phyloP scores from a whole-genome alignment of 2,113 vertebrate genomes.

The Tapirus terrestris region DNA sequence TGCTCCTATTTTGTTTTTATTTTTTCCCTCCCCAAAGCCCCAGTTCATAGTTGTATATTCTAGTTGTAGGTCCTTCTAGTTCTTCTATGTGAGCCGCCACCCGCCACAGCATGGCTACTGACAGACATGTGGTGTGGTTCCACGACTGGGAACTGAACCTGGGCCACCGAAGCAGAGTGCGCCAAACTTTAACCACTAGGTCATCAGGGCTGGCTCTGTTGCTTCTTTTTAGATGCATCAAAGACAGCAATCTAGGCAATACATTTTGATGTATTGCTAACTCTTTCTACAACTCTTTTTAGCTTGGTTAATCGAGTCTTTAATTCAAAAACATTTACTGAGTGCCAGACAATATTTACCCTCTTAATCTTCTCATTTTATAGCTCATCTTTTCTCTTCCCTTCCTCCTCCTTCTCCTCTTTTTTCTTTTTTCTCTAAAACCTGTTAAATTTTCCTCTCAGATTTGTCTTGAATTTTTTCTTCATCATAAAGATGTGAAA shows the following conservation, averaged over 20 bases:
- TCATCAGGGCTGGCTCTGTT: too few species aligned
- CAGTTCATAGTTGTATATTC: too few species aligned
- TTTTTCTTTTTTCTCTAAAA: slow-evolving; percentile 31
- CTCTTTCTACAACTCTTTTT: neutral
- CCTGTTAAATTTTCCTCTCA: slow-evolving; percentile 49
- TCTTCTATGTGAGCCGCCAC: too few species aligned
- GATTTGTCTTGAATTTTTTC: neutral
- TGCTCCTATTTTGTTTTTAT: neutral
- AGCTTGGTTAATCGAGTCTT: neutral
- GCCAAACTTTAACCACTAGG: too few species aligned
- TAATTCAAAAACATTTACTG: neutral
- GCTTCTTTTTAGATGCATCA: neutral
- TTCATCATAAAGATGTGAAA: slow-evolving; percentile 32
- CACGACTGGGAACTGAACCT: too few species aligned
- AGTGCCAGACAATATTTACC: neutral
- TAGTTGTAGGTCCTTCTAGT: too few species aligned
- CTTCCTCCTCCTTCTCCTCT: neutral
- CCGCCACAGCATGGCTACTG: too few species aligned
- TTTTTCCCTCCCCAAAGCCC: too few species aligned
- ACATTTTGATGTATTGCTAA: neutral
- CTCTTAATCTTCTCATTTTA: neutral
- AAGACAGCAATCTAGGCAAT: neutral
- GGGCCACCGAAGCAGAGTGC: too few species aligned
- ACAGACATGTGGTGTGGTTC: too few species aligned
- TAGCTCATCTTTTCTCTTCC: slow-evolving; percentile 8